Base-by-base conservation (phyloP, 2,113 vertebrate genomes). In the Capreolus pygargus region DNA sequence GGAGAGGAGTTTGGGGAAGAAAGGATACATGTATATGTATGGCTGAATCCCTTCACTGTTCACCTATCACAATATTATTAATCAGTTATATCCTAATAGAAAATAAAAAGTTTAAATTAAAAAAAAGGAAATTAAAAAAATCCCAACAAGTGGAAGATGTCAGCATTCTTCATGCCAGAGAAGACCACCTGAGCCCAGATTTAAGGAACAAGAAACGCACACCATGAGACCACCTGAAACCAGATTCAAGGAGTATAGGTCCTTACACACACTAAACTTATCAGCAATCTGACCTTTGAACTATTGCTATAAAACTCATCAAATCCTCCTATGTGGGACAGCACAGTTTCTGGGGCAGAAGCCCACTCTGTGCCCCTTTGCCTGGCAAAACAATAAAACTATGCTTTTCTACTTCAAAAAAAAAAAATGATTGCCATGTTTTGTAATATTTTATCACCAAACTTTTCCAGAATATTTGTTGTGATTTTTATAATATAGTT, bases 251-350 rank as follows among this genome's bases (percentile, higher is more conserved):
- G 30, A 52, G 30, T 3, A 19, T 1, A 81, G 28, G 47, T 30
- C 78, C 78, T 52, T 33, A 13, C 30, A n/a, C 0, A 0, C 10
- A 17, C 30, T 81, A 21, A 52, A 21, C 10, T 12, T 81, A 52
- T 81, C 30, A 81, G 16, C 23, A 79, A 50, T 1, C 15, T 0
- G 8, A 47, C 17, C 47, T 50, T 33, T 81, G 47, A 81, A 43
- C 23, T 43, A 23, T 76, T 76, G 70, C 39, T 81, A 11, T 81
- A 50, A 30, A 81, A 81, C 78, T 47, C 78, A 33, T 81, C 78
- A 81, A 79, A 33, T 81, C 16, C 45, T 50, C 28, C 16, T 47
- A 30, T 17, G 78, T 50, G 28, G 78, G 9, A 1, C 28, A 9
- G 50, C 0, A 33, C 10, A 81, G 16, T 50, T 81, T 50, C 9